phyloP scores from a whole-genome alignment of 2,888 invertebrate species.

The Tanytarsus gracilentus region DNA sequence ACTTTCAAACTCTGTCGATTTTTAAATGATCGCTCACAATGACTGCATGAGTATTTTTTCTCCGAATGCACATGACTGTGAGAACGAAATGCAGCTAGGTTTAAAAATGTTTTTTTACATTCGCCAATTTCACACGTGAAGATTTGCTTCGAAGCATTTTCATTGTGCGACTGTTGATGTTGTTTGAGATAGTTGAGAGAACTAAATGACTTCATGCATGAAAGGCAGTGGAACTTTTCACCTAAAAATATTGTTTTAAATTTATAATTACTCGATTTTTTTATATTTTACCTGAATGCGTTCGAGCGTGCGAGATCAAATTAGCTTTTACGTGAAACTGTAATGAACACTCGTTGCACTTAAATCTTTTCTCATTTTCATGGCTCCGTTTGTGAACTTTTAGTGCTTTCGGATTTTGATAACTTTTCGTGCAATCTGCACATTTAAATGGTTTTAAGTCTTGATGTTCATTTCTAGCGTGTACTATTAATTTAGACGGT shows the following conservation, averaged over 20 bases:
- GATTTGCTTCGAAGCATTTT: not conserved
- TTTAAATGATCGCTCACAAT: not conserved
- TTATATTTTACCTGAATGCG: slow-evolving; percentile 11
- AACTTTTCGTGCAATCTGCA: not conserved
- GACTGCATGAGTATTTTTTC: not conserved
- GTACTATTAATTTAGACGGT: slow-evolving; percentile 12
- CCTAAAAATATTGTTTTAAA: no score
- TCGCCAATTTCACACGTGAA: not conserved
- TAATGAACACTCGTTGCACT: slow-evolving; percentile 12
- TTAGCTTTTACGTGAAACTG: slow-evolving; percentile 13
- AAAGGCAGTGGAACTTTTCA: not conserved
- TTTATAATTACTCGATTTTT: no score
- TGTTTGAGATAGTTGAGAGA: not conserved
- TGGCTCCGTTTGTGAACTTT: slow-evolving; percentile 19
- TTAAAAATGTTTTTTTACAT: slow-evolving; percentile 5
- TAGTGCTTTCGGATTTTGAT: slow-evolving; percentile 9
- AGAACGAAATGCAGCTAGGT: not conserved
- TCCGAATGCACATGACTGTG: not conserved
- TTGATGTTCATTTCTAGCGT: slow-evolving; percentile 7
- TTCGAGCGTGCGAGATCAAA: not conserved
- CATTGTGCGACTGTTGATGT: not conserved
- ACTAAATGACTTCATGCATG: slow-evolving; percentile 5
- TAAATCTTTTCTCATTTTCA: not conserved
- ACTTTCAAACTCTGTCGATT: not conserved
- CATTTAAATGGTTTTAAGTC: slow-evolving; percentile 20